Conservation (phyloP, 2,113 vertebrate species). For the Piaya cayana region DNA sequence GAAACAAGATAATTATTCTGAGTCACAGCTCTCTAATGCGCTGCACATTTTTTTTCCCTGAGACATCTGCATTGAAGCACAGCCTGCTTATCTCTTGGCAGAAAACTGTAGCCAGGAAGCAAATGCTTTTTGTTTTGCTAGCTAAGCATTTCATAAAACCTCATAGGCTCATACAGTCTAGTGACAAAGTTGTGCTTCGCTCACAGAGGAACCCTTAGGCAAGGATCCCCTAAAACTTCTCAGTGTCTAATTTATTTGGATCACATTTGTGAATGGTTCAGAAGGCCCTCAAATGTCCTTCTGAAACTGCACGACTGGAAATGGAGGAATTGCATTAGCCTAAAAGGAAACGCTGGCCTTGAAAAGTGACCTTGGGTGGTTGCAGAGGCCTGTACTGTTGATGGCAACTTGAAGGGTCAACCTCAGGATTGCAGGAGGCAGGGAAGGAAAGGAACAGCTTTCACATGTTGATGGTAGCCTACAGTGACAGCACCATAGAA, state of each 20-base stretch:
- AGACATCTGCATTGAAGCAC: constrained; percentile 54
- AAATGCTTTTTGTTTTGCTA: constrained; percentile 46
- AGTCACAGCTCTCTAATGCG: constrained; percentile 44
- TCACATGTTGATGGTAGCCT: not conserved
- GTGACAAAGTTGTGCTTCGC: not conserved
- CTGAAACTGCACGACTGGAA: not conserved
- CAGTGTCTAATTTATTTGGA: not conserved
- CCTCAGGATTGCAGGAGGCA: not conserved
- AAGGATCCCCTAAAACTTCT: not conserved
- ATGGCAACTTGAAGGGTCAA: not conserved
- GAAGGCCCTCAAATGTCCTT: not conserved
- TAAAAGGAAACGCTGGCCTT: not conserved
- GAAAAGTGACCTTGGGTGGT: not conserved
- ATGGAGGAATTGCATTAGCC: not conserved
- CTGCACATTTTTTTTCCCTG: constrained; percentile 46
- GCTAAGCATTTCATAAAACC: constrained; percentile 42
- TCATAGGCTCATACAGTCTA: not conserved
- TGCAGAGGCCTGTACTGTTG: not conserved
- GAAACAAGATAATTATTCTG: constrained; percentile 46
- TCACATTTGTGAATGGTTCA: not conserved
- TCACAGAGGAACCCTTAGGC: not conserved
- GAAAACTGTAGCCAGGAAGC: constrained; percentile 30
- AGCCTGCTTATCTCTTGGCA: constrained; percentile 17
- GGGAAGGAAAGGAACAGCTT: not conserved
- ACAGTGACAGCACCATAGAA: accelerated